Evolutionary conservation across 2,797 vertebrate species (phyloP), one percentile per base, ranked within the genome.

Genomic region (Sebastes goodei): DNA sequence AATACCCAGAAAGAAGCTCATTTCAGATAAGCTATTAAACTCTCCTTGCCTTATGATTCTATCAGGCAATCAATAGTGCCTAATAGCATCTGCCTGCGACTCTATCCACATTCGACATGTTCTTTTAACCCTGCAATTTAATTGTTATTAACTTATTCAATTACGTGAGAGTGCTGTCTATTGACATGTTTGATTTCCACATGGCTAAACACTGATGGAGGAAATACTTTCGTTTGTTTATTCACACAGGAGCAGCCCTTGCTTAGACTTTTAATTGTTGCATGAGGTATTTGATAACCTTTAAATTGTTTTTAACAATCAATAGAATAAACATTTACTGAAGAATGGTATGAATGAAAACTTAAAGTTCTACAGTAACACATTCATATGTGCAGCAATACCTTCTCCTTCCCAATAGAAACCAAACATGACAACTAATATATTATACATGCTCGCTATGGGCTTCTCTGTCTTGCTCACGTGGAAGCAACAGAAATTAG

Each of bases 11-110:
- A 53, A 71, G 10, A 83, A 85, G 77, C 49, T 73, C 27, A 78
- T 74, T 79, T 90, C 20, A 61, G 66, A 77, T 67, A 75, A 77
- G 29, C 63, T 60, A 66, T 82, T 85, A 74, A 77, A 78, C 49
- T 74, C 67, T 77, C 15, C 32, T 86, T 79, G 38, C 63, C 23
- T 74, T 68, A 70, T 83, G 77, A 78, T 79, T 84, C 85, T 71
- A 89, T 88, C 74, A 71, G 75, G 15, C 64, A 81, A 76, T 84
- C 80, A 76, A 62, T 83, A 57, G 33, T 5, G 60, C 33, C 64
- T 80, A 81, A 88, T 74, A 69, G 30, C 64, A 82, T 81, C 68
- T 74, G 55, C 46, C 52, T 55, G 21, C 61, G 67, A 74, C 68
- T 85, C 69, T 74, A n/a, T 76, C 82, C 61, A 79, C 52, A 74